Conservation (phyloP, 1,140 invertebrate genomes). For the Hycleus cichorii region DNA sequence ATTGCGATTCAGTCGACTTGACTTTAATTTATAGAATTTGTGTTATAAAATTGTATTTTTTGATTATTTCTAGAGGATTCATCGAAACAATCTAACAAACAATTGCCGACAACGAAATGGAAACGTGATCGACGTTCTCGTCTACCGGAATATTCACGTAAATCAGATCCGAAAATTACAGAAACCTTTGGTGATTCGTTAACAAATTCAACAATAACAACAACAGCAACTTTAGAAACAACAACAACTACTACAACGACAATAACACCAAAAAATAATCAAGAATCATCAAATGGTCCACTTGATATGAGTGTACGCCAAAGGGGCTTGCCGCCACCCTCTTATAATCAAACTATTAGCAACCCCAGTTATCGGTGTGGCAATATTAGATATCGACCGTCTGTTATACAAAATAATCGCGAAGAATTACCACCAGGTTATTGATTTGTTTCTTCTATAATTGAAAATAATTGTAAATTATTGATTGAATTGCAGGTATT, state of each 20-base stretch:
- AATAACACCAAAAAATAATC: no score
- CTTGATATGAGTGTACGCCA: constrained; percentile 48
- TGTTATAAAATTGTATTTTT: background rate
- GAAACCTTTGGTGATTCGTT: constrained; percentile 20
- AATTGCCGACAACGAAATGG: constrained; percentile 56
- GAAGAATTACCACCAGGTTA: constrained; percentile 37
- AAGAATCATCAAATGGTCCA: constrained; percentile 39
- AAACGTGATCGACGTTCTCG: constrained; percentile 50
- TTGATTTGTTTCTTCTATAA: background rate
- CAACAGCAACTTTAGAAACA: constrained; percentile 33
- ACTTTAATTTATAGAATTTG: no score
- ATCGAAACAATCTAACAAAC: constrained; percentile 45
- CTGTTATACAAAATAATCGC: constrained; percentile 30
- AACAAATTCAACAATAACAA: constrained; percentile 18
- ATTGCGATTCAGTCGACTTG: no score
- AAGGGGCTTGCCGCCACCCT: constrained; percentile 46
- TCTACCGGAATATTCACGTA: constrained; percentile 38
- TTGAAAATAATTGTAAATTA: constrained; percentile 3
- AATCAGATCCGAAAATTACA: constrained; percentile 36
- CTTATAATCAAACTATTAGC: constrained; percentile 46
- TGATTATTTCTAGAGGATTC: constrained; percentile 27
- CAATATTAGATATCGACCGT: constrained; percentile 24
- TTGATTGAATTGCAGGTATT: constrained; percentile 45
- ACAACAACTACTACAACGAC: constrained; percentile 9
- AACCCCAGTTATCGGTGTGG: constrained; percentile 45